These are phyloP conservation scores for Lithophane socia DNA, from an alignment of 2,888 invertebrate genomes.

Conservation along the genomic window DNA sequence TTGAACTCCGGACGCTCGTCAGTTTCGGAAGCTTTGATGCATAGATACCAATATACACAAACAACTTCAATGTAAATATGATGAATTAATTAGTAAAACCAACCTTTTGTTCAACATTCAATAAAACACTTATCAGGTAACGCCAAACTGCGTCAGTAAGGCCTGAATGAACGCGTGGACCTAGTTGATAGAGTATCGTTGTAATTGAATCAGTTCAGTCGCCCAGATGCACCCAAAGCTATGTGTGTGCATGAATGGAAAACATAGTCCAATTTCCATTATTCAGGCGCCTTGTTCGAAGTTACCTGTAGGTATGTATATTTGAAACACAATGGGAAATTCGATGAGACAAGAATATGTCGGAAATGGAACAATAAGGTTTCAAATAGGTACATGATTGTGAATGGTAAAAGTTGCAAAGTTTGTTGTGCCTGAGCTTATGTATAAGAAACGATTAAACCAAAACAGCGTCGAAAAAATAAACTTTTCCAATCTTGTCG, in stretches of 20 bases:
- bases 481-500: background rate
- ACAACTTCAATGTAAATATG: background rate
- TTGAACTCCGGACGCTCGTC: background rate
- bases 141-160: background rate
- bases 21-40: background rate
- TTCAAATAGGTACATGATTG: background rate
- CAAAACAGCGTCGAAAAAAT: background rate
- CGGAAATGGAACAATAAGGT: background rate
- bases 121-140: background rate
- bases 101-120: background rate
- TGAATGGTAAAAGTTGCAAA: background rate
- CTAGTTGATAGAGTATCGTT: background rate
- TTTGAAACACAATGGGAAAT: background rate
- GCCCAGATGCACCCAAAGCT: background rate
- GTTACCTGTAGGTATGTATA: background rate
- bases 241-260: background rate
- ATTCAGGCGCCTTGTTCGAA: background rate
- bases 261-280: background rate
- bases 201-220: constrained; percentile 38
- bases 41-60: background rate
- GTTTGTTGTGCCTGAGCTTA: background rate
- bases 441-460: background rate
- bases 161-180: constrained; percentile 13
- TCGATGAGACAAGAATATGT: background rate
- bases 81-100: background rate